Conservation (phyloP, 2,797 vertebrate genomes). For the Protonibea diacanthus region DNA sequence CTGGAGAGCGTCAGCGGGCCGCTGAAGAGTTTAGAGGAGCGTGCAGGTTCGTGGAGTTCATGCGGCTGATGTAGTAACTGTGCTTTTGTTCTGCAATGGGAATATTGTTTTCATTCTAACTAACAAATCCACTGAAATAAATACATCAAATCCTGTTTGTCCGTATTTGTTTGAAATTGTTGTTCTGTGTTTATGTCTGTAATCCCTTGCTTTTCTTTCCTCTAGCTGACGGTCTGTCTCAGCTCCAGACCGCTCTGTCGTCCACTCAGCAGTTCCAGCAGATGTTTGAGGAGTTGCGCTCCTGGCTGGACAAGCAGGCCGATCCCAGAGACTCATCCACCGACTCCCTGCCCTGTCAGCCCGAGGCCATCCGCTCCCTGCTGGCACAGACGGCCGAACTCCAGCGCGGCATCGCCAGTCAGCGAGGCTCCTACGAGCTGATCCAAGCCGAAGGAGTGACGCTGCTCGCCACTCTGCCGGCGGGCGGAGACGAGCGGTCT, state of each 20-base stretch:
- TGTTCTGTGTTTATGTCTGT: constrained; percentile 35
- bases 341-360: constrained; percentile 89
- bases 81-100: neutral
- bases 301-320: constrained; percentile 91
- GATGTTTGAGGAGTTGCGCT: constrained; percentile 96
- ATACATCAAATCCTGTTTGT: constrained; percentile 19
- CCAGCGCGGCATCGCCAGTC: constrained; percentile 92
- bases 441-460: constrained; percentile 92
- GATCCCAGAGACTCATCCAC: constrained; percentile 80
- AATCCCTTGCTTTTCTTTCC: constrained; percentile 10
- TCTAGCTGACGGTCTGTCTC: constrained; percentile 94
- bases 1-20: constrained; percentile 92
- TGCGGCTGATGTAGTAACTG: neutral
- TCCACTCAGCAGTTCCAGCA: constrained; percentile 99
- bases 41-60: constrained; percentile 88
- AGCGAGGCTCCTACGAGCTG: constrained; percentile 96
- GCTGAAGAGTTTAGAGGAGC: constrained; percentile 93
- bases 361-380: constrained; percentile 87
- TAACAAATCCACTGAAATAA: constrained; percentile 33
- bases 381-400: constrained; percentile 92
- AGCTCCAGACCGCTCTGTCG: constrained; percentile 94
- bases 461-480: constrained; percentile 90
- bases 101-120: constrained; percentile 25
- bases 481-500: constrained; percentile 90
- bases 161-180: constrained; percentile 21